Percentiles rank a stretch among this genome's conserved stretches.
phyloP scores from a whole-genome alignment of 2,888 invertebrate genomes.

The Rhyacophila evoluta region DNA sequence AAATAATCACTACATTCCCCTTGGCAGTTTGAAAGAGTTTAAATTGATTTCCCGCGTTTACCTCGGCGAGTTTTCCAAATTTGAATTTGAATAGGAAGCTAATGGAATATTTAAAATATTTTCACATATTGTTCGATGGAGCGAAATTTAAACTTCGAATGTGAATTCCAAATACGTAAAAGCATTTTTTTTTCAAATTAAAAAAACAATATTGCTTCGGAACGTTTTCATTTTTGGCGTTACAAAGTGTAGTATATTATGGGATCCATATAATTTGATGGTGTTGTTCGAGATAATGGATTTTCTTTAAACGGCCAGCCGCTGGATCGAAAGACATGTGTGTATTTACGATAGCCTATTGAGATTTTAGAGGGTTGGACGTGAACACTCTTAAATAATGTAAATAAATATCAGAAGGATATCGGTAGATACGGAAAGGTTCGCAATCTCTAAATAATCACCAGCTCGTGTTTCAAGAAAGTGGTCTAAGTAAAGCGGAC shows the following conservation, averaged over 20 bases:
- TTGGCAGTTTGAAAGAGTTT: neutral
- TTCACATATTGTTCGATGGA: neutral
- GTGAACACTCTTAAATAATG: slow-evolving; percentile 7
- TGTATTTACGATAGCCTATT: neutral
- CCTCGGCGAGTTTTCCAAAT: neutral
- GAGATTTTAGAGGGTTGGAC: neutral
- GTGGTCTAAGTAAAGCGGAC: slow-evolving; percentile 3
- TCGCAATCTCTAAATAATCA: slow-evolving; percentile 8
- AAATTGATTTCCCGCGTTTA: slow-evolving; percentile 22
- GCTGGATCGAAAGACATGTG: neutral
- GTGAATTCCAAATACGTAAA: neutral
- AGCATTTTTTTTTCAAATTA: neutral
- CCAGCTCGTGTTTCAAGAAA: slow-evolving; percentile 15
- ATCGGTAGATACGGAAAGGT: neutral
- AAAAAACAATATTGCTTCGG: too few relatives aligned
- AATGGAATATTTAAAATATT: neutral
- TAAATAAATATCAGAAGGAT: neutral
- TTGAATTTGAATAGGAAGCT: neutral
- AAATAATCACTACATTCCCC: neutral
- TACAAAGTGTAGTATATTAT: too few relatives aligned
- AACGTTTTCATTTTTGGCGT: too few relatives aligned
- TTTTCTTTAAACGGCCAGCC: neutral
- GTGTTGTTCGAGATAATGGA: neutral
- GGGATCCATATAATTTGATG: neutral
- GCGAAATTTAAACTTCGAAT: neutral